Evolutionary conservation across 2,113 vertebrate species (phyloP).

Genomic region (Numenius arquata): DNA sequence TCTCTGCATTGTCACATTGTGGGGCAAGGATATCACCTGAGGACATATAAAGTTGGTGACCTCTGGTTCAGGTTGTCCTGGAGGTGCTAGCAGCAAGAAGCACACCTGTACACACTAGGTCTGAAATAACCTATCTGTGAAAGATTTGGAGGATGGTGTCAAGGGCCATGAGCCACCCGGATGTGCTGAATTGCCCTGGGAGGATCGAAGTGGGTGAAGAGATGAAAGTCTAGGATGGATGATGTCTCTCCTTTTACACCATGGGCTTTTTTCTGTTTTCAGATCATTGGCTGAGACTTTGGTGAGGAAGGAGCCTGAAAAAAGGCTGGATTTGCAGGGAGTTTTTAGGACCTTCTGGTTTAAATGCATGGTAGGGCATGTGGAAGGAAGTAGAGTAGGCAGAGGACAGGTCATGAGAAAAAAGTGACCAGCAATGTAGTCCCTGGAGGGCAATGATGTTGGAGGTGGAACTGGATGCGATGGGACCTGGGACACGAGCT

Average conservation of each 20-base stretch:
- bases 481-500: conserved; percentile 31
- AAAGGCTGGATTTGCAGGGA: background rate
- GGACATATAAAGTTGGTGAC: background rate
- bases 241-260: background rate
- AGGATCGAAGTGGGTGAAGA: background rate
- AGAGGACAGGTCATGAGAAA: background rate
- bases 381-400: background rate
- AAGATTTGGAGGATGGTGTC: background rate
- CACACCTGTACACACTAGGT: background rate
- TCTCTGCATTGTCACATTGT: background rate
- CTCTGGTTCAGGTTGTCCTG: background rate
- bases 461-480: background rate
- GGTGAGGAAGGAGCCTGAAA: background rate
- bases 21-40: accelerated
- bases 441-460: background rate
- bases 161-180: background rate
- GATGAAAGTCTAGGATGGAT: background rate
- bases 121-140: background rate
- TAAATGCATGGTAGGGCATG: background rate
- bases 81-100: background rate
- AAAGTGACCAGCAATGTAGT: background rate
- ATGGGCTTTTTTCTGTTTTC: background rate
- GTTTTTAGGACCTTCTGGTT: background rate
- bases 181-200: background rate
- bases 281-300: background rate